Conservation (phyloP, 2,113 vertebrate genomes). For the Hemichromis elongatus region DNA sequence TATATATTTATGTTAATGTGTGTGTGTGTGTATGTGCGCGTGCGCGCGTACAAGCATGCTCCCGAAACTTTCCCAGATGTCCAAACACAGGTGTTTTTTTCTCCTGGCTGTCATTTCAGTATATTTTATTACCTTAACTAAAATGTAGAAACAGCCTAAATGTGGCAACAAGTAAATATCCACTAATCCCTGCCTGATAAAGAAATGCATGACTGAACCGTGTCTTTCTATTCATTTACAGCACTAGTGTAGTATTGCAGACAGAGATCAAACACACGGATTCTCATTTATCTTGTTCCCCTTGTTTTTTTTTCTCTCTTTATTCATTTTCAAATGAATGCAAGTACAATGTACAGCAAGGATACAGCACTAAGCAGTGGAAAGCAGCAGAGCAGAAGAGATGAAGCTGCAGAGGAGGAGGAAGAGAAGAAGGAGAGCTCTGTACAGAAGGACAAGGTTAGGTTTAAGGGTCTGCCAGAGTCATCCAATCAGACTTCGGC, state of each 20-base stretch:
- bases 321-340: slow-evolving; percentile 88
- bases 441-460: slow-evolving; percentile 4
- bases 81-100: background rate
- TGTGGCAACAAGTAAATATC: background rate
- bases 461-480: slow-evolving; percentile 43
- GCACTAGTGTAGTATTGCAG: background rate
- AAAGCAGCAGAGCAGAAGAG: slow-evolving; percentile 66
- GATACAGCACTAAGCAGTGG: slow-evolving; percentile 92
- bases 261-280: background rate
- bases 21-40: background rate
- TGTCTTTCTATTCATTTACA: background rate
- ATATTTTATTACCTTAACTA: background rate
- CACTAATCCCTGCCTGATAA: background rate
- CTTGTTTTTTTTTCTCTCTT: slow-evolving; percentile 27
- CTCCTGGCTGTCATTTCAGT: background rate
- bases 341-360: slow-evolving; percentile 89
- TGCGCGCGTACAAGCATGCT: fast-evolving
- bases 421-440: slow-evolving; percentile 38
- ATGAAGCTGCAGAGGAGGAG: slow-evolving; percentile 51
- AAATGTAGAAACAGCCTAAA: background rate
- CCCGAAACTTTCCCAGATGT: background rate
- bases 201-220: background rate
- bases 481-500: slow-evolving; percentile 26
- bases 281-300: background rate
- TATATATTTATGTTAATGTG: background rate